Percentiles rank a stretch among this genome's conserved stretches.
Evolutionary conservation across 2,888 invertebrate species (phyloP).

Genomic region (Cynaeus angustus): DNA sequence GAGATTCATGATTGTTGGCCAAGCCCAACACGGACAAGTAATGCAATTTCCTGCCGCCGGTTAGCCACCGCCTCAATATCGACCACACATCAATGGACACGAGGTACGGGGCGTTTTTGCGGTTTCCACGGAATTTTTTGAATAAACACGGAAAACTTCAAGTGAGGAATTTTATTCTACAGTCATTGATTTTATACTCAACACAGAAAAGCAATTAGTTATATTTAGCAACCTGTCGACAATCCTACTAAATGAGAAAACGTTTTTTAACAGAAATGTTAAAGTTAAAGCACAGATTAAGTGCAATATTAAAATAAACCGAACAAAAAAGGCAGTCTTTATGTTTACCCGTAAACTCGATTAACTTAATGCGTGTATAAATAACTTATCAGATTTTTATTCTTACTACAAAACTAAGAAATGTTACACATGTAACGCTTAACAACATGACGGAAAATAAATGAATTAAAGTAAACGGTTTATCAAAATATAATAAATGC

Average conservation of each 20-base stretch:
- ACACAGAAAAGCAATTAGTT: background rate
- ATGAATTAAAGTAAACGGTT: slow-evolving; percentile 13
- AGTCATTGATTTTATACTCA: background rate
- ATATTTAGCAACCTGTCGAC: background rate
- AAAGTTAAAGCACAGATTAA: no score
- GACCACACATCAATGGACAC: slow-evolving; percentile 43
- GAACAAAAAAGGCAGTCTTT: no score
- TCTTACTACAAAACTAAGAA: background rate
- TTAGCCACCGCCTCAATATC: slow-evolving; percentile 49
- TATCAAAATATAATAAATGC: slow-evolving; percentile 11
- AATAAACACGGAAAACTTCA: slow-evolving; percentile 12
- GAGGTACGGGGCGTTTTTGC: slow-evolving; percentile 24
- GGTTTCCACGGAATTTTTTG: slow-evolving; percentile 33
- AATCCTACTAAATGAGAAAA: no score
- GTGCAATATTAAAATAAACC: no score
- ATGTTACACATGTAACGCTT: background rate
- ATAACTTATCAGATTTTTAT: slow-evolving; percentile 5
- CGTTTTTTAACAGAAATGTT: no score
- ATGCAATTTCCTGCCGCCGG: slow-evolving; percentile 49
- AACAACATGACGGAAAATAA: slow-evolving; percentile 14
- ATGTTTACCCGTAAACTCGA: background rate
- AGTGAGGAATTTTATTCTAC: background rate
- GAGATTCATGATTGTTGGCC: slow-evolving; percentile 40
- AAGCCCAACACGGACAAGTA: slow-evolving; percentile 45
- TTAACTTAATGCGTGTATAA: slow-evolving; percentile 1